Base-by-base conservation (phyloP, 1,140 invertebrate species). In the Oreohelix idahoensis region DNA sequence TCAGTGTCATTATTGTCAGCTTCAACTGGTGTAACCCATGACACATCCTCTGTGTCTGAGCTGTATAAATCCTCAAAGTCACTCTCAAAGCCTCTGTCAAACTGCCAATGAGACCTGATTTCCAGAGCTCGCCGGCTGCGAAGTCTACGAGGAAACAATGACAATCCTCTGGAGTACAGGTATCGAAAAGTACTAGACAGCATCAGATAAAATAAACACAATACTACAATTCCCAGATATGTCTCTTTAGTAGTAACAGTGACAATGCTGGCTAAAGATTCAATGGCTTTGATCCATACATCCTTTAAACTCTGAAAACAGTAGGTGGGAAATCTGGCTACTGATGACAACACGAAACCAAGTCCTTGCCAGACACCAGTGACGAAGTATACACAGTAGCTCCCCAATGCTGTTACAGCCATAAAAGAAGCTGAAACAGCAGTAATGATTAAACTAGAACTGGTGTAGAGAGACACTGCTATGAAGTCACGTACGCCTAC, bases 51-150 rank as follows among this genome's bases (percentile, higher is more conserved):
- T 4, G 58, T 58, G 45, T 82, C 80, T 69, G 75, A 74, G 17
- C 42, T 45, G 42, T 53, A 81, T 36, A 74, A 26, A 63, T 84
- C 83, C 26, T 86, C 84, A 73, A 74, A 45, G 49, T 86, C 85
- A 84, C 85, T 86, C 35, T 86, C 83, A 83, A 84, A 84, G 8
- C 45, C 69, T 42, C 79, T 66, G 42, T 87, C 79, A 79, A 83
- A 23, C 20, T 45, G 11, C 36, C 75, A 80, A 17, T 29, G 23
- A 39, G 10, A 32, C 5, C 29, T 63, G 17, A 20, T 42, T 69
- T 23, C 29, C 39, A 32, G n/a, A 29, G n/a, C 63, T 53, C 58
- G 71, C 17, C 69, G 70, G 17, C 23, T 36, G 0, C 39, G 63
- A 1, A 81, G 17, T 35, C 80, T 38, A 17, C 66, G 45, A 5